phyloP scores from a whole-genome alignment of 2,888 invertebrate species.

The Panzeria rudis region DNA sequence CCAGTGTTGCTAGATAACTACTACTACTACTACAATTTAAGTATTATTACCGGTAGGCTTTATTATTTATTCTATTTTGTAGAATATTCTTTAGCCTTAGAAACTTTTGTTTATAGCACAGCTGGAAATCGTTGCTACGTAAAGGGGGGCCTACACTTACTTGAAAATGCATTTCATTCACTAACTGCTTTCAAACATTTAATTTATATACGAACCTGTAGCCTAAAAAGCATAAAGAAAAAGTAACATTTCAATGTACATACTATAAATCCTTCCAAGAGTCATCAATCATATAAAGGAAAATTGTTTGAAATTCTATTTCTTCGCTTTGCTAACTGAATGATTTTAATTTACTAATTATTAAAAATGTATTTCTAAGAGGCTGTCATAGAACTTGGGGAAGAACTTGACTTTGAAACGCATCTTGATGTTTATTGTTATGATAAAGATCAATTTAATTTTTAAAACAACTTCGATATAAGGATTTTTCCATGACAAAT shows the following conservation, averaged over 20 bases:
- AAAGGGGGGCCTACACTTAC: background rate
- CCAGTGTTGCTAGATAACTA: background rate
- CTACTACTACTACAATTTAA: background rate
- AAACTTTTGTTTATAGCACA: conserved; percentile 34
- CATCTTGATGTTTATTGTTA: too few relatives aligned
- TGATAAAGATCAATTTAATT: too few relatives aligned
- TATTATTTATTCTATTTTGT: conserved; percentile 7
- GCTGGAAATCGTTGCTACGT: conserved; percentile 38
- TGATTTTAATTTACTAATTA: background rate
- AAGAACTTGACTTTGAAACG: too few relatives aligned
- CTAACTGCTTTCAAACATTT: background rate
- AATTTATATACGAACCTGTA: background rate
- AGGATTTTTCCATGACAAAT: too few relatives aligned
- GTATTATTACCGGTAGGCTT: background rate
- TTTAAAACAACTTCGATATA: too few relatives aligned
- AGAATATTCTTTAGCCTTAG: conserved; percentile 32
- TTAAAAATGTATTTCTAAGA: too few relatives aligned
- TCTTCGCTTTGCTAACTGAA: background rate
- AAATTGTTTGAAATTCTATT: background rate
- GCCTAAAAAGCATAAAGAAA: background rate
- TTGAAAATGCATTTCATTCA: background rate
- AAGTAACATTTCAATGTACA: background rate
- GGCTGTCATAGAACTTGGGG: too few relatives aligned
- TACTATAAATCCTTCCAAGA: background rate
- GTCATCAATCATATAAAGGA: conserved; percentile 7